Evolutionary conservation across 2,888 invertebrate species (phyloP).

Genomic region (Tholera decimalis): DNA sequence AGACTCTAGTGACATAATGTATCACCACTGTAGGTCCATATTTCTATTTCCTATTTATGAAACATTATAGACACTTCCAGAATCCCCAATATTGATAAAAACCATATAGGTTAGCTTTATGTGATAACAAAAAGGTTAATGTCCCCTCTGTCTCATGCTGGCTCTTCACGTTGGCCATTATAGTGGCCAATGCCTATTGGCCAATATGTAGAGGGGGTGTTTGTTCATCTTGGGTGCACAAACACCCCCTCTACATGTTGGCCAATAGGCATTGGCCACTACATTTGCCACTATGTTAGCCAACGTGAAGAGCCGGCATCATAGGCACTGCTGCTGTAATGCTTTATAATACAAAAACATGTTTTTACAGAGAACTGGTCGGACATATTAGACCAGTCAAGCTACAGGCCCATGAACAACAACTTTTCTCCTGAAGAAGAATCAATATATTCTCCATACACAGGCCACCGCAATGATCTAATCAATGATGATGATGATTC

Average conservation of each 20-base stretch:
- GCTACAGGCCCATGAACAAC: conserved; percentile 80
- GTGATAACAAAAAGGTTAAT: conserved; percentile 6
- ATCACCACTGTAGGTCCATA: not conserved
- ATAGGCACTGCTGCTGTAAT: not conserved
- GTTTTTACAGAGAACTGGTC: conserved; percentile 87
- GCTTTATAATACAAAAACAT: not conserved
- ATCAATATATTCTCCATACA: conserved; percentile 81
- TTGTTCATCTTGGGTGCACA: too few relatives aligned
- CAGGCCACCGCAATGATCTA: conserved; percentile 79
- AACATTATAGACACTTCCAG: conserved; percentile 13
- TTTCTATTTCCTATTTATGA: not conserved
- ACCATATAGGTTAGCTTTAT: not conserved
- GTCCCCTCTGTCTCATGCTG: not conserved
- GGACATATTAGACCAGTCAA: conserved; percentile 87
- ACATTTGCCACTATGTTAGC: too few relatives aligned
- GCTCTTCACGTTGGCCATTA: too few relatives aligned
- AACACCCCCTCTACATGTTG: too few relatives aligned
- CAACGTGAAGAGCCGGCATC: too few relatives aligned
- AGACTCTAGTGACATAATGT: not conserved
- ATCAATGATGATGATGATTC: conserved; percentile 82
- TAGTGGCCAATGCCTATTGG: too few relatives aligned
- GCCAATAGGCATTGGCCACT: too few relatives aligned
- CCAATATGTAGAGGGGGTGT: too few relatives aligned
- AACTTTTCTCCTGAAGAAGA: conserved; percentile 87
- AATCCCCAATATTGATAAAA: conserved; percentile 20